Evolutionary conservation across 92 coral and sea anemone species (phyloP), one percentile per base, ranked within the genome.

Genomic region (Parazoanthus darwini): DNA sequence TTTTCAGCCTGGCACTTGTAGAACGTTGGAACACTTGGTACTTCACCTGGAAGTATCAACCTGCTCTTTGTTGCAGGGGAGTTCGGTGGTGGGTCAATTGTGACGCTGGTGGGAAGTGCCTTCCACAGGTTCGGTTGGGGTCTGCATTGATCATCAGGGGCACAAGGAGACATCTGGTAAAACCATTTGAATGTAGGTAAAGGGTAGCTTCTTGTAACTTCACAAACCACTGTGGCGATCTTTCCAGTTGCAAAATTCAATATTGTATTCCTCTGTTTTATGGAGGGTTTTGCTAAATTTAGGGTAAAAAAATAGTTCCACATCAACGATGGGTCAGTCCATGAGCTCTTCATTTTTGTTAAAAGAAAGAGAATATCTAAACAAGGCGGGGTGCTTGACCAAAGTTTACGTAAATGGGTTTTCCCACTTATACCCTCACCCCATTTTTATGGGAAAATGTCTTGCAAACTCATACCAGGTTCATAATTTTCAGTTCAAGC

Each of bases 1-100:
- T 95, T 96, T 22, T 1, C 78, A 10, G 99, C 98, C 33, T 29
- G 20, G 72, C 99, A 96, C 46, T 82, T 86, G 83, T 93, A 96
- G 54, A 86, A 87, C 29, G 97, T 36, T 1, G 78, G 66, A 39
- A 43, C 43, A 6, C 26, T 42, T 72, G 87, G 87, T 46, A 23
- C 37, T 38, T 44, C n/a, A 2, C 18, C 22, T 9, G 78, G 68
- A 4, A 84, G 67, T 14, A 43, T 26, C 26, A 84, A 1, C 18
- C 87, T 70, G 18, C 87, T 84, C 29, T 6, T 73, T 44, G 4
- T 0, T 0, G 66, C 26, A 68, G 78, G 38, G 15, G 48, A 43
- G 15, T 14, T 14, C 6, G 22, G 36, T 46, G 43, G 66, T 6
- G 79, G 79, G 8, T 82, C 23, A 36, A 26, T 56, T 42, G 0